phyloP scores from a whole-genome alignment of 2,888 invertebrate species.

The Heliconius cydno region DNA sequence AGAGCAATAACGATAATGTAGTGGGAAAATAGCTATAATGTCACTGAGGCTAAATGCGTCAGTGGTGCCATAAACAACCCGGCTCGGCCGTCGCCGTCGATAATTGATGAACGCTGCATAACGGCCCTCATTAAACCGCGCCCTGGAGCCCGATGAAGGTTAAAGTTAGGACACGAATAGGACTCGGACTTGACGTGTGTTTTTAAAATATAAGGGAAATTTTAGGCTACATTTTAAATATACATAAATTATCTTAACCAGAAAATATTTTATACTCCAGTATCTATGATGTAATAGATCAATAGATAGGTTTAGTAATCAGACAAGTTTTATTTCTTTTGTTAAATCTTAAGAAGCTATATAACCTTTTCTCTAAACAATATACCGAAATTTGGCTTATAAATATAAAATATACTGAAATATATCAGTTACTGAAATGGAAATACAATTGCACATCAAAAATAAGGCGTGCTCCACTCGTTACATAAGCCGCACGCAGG shows the following conservation, averaged over 20 bases:
- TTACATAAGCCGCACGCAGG: slow-evolving; percentile 76
- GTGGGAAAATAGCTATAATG: slow-evolving; percentile 46
- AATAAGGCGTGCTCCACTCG: slow-evolving; percentile 61
- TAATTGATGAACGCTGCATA: slow-evolving; percentile 81
- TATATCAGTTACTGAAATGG: slow-evolving; percentile 55
- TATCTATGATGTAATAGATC: not conserved
- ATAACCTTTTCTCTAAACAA: not conserved
- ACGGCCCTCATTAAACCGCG: slow-evolving; percentile 79
- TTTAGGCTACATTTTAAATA: not conserved
- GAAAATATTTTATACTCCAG: not conserved
- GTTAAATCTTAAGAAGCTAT: not conserved
- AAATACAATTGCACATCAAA: slow-evolving; percentile 48
- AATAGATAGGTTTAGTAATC: not conserved
- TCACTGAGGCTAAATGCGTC: slow-evolving; percentile 79
- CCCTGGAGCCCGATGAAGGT: slow-evolving; percentile 78
- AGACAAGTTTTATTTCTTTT: not conserved
- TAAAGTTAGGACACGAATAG: slow-evolving; percentile 62
- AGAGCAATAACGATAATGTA: slow-evolving; percentile 34
- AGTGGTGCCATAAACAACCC: slow-evolving; percentile 77
- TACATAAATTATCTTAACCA: not conserved
- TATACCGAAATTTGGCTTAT: not conserved
- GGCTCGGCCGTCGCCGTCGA: slow-evolving; percentile 74
- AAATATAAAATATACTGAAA: slow-evolving; percentile 53
- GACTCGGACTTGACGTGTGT: not conserved
- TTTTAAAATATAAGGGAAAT: slow-evolving; percentile 21